Conservation (phyloP, 2,888 invertebrate species). For the Acanthosepion pharaonis region DNA sequence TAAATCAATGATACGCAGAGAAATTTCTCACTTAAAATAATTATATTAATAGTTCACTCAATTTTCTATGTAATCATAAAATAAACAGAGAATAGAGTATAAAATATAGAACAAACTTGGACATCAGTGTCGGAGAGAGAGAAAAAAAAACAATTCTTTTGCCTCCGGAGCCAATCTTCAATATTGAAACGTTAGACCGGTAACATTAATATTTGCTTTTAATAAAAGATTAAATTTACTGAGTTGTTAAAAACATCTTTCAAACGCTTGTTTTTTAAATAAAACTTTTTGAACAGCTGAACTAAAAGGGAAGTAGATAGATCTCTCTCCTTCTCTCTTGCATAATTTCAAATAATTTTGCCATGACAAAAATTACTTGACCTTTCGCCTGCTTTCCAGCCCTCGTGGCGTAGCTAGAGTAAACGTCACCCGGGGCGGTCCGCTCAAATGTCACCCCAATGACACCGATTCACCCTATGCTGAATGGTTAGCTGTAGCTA, state of each 20-base stretch:
- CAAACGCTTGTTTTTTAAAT: not conserved
- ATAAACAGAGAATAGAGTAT: not conserved
- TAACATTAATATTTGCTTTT: not conserved
- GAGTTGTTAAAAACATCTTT: not conserved
- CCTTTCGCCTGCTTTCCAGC: too few species aligned
- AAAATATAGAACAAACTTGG: not conserved
- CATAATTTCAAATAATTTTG: too few species aligned
- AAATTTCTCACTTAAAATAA: not conserved
- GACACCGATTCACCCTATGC: too few species aligned
- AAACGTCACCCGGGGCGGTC: too few species aligned
- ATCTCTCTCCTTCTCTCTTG: not conserved
- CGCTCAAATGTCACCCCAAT: too few species aligned
- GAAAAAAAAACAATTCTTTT: not conserved
- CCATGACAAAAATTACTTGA: too few species aligned
- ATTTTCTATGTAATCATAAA: not conserved
- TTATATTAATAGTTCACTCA: slow-evolving; percentile 6
- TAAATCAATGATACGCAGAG: not conserved
- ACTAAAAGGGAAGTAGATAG: not conserved
- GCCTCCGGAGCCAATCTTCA: not conserved
- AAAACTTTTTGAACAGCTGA: not conserved
- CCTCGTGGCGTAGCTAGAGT: too few species aligned
- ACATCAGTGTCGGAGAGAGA: not conserved
- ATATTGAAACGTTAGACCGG: not conserved
- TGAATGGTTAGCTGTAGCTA: too few species aligned
- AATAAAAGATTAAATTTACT: not conserved